Evolutionary conservation across 2,888 invertebrate genomes (phyloP).

Genomic region (Ptilodon capucinus): DNA sequence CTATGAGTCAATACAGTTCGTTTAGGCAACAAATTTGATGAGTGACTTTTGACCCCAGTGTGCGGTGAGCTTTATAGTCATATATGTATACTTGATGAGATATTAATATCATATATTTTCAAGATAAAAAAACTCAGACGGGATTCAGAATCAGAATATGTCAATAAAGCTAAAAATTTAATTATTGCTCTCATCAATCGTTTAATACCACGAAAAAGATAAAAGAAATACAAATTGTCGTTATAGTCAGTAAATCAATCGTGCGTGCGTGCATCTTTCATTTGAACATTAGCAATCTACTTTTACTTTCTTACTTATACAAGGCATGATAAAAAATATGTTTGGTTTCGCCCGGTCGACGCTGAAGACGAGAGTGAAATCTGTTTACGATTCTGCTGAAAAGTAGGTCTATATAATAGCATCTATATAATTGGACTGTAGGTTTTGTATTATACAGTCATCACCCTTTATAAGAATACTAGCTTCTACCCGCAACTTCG

Average conservation of each 20-base stretch:
- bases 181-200: not conserved
- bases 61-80: too few relatives aligned
- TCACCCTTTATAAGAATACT: too few relatives aligned
- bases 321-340: conserved; percentile 9
- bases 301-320: conserved; percentile 21
- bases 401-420: not conserved
- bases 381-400: not conserved
- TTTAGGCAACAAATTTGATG: too few relatives aligned
- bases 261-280: not conserved
- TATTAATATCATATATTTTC: too few relatives aligned
- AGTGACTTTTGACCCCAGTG: too few relatives aligned
- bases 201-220: not conserved
- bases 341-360: conserved; percentile 13
- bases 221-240: not conserved
- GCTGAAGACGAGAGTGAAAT: conserved; percentile 14
- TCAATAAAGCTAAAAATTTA: too few relatives aligned
- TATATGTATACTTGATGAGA: too few relatives aligned
- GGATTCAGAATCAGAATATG: too few relatives aligned
- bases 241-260: not conserved
- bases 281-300: conserved; percentile 1
- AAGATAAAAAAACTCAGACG: too few relatives aligned
- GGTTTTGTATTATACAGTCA: not conserved
- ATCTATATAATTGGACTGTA: not conserved
- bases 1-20: too few relatives aligned
- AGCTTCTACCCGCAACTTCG: too few relatives aligned